Conservation (phyloP, 1,140 invertebrate genomes). For the Aphis craccivora region DNA sequence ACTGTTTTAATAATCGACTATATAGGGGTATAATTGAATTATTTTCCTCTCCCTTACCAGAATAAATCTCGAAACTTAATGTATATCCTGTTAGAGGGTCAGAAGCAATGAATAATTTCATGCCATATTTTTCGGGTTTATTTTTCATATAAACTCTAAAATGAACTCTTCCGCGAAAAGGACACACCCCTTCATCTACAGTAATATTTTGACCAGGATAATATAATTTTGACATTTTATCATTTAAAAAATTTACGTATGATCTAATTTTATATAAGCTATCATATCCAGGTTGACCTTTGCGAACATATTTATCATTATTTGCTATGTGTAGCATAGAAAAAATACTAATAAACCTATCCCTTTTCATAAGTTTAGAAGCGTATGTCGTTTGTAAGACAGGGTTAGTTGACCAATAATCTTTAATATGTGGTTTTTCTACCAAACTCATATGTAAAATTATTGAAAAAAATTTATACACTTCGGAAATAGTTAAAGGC, state of each 20-base stretch:
- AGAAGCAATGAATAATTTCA: not conserved
- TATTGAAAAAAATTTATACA: not conserved
- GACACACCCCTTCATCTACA: not conserved
- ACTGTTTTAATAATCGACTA: not conserved
- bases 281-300: not conserved
- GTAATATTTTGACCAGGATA: not conserved
- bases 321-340: not conserved
- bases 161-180: not conserved
- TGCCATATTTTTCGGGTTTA: not conserved
- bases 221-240: not conserved
- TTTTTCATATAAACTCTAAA: not conserved
- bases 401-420: not conserved
- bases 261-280: not conserved
- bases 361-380: not conserved
- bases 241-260: not conserved
- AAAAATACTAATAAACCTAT: not conserved
- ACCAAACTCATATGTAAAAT: not conserved
- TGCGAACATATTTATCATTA: not conserved
- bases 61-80: not conserved
- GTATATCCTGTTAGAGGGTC: too few relatives aligned
- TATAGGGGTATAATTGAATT: not conserved
- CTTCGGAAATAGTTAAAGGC: not conserved
- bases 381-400: not conserved
- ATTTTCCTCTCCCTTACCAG: not conserved
- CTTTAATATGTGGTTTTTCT: not conserved